A percentile compares a stretch with the other conserved stretches of the same genome.
Evolutionary conservation across 37 sponge, comb jelly and placozoan genomes (phyloP).

Genomic region (Theonella swinhoei): DNA sequence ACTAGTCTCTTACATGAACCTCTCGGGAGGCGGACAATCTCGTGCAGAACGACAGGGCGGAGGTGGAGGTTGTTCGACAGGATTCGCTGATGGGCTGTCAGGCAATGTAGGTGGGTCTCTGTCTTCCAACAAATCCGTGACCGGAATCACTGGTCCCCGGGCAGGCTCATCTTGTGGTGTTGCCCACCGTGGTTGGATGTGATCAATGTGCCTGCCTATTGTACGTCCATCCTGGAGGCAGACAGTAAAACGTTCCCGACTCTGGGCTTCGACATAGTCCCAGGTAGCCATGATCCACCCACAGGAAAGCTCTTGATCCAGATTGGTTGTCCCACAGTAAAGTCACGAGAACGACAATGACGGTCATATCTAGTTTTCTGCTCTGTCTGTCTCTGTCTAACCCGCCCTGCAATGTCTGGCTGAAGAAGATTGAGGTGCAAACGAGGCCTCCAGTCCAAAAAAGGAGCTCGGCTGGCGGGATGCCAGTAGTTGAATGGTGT

Average conservation of each 20-base stretch:
- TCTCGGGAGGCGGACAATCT: neutral
- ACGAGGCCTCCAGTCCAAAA: neutral
- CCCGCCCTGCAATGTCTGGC: neutral
- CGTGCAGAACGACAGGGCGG: no score
- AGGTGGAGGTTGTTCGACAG: neutral
- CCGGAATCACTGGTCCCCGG: neutral
- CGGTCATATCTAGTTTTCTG: neutral
- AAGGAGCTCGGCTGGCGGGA: neutral
- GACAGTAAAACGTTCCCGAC: neutral
- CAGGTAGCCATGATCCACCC: neutral
- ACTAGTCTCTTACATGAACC: neutral
- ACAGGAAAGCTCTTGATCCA: neutral
- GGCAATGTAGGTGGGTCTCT: neutral
- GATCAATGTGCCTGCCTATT: slow-evolving; percentile 1
- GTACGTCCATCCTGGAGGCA: neutral
- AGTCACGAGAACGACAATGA: neutral
- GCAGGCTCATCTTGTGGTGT: neutral
- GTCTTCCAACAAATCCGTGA: neutral
- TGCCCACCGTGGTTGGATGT: neutral
- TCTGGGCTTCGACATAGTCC: neutral
- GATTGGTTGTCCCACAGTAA: neutral
- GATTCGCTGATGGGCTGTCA: neutral
- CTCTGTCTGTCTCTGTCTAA: neutral
- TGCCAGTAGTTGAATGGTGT: slow-evolving; percentile 27
- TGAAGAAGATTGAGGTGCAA: neutral